Percentiles rank a stretch among this genome's conserved stretches.
Conservation (phyloP, 1,140 invertebrate species). For the Manduca sexta region DNA sequence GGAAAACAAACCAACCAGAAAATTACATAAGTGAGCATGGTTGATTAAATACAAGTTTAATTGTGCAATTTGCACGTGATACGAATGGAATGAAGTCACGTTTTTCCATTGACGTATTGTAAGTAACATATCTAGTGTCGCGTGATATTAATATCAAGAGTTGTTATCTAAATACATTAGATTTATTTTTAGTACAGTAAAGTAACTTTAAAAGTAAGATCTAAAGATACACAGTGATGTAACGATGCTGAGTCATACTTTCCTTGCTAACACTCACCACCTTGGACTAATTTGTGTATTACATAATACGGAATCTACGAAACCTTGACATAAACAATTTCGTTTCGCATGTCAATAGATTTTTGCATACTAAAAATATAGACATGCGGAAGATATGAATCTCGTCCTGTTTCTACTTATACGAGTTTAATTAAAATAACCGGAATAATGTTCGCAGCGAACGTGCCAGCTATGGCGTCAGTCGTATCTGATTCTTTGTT, state of each 20-base stretch:
- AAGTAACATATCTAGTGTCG: too few species aligned
- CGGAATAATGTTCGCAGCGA: slow-evolving; percentile 3
- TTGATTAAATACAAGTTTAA: too few species aligned
- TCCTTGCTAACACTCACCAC: neutral
- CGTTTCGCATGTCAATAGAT: neutral
- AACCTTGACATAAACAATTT: neutral
- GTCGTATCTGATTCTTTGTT: neutral
- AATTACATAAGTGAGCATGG: too few species aligned
- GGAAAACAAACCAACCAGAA: too few species aligned
- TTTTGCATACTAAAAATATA: neutral
- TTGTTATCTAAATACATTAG: too few species aligned
- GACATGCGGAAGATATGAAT: slow-evolving; percentile 4
- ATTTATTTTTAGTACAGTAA: too few species aligned
- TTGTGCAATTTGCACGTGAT: too few species aligned
- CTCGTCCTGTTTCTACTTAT: neutral
- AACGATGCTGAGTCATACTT: neutral
- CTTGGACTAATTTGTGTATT: neutral
- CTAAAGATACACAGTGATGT: too few species aligned
- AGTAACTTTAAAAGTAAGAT: too few species aligned
- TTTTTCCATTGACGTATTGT: too few species aligned
- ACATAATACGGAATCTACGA: neutral
- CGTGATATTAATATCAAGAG: too few species aligned
- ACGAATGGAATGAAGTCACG: too few species aligned
- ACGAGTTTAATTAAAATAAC: slow-evolving; percentile 4
- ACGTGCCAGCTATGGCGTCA: neutral